Evolutionary conservation across 2,113 vertebrate species (phyloP).

Genomic region (Mus pahari): DNA sequence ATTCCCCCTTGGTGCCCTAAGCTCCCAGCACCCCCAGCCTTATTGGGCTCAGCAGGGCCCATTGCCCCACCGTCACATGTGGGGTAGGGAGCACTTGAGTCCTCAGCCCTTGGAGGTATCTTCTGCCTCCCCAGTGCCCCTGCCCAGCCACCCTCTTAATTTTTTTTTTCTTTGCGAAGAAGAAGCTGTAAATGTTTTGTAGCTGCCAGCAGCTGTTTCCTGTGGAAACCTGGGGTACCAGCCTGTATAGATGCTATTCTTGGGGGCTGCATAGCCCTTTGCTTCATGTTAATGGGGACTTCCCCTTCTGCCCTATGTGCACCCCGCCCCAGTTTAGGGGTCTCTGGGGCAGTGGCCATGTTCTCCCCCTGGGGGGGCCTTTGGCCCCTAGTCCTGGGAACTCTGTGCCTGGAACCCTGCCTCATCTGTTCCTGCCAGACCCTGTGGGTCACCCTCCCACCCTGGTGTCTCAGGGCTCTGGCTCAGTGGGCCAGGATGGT

Average conservation of each 20-base stretch:
- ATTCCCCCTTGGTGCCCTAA: conserved; percentile 73
- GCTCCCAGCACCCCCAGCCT: conserved; percentile 63
- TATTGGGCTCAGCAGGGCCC: conserved; percentile 66
- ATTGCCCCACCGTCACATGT: not conserved
- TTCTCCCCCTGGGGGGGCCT: conserved; percentile 72
- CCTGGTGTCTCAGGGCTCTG: conserved; percentile 57
- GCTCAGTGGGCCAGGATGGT: conserved; percentile 61
- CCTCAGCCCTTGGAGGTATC: conserved; percentile 67
- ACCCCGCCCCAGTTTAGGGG: conserved; percentile 79
- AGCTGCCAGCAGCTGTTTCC: conserved; percentile 84
- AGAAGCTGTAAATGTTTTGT: conserved; percentile 85
- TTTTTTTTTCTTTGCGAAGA: conserved; percentile 83
- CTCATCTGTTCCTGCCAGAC: conserved; percentile 79
- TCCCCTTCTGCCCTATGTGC: conserved; percentile 73
- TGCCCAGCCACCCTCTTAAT: not conserved
- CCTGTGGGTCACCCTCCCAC: conserved; percentile 71
- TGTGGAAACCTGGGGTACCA: conserved; percentile 83
- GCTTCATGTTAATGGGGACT: conserved; percentile 77
- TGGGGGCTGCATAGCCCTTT: conserved; percentile 62
- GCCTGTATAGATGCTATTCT: conserved; percentile 82
- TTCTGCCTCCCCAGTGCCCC: conserved; percentile 3
- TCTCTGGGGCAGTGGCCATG: conserved; percentile 81
- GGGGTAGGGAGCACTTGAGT: not conserved
- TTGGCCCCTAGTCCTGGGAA: conserved; percentile 69
- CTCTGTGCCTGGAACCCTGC: conserved; percentile 83